Evolutionary conservation across 2,888 invertebrate species (phyloP), one percentile per base, ranked within the genome.

Genomic region (Myopa tessellatipennis): DNA sequence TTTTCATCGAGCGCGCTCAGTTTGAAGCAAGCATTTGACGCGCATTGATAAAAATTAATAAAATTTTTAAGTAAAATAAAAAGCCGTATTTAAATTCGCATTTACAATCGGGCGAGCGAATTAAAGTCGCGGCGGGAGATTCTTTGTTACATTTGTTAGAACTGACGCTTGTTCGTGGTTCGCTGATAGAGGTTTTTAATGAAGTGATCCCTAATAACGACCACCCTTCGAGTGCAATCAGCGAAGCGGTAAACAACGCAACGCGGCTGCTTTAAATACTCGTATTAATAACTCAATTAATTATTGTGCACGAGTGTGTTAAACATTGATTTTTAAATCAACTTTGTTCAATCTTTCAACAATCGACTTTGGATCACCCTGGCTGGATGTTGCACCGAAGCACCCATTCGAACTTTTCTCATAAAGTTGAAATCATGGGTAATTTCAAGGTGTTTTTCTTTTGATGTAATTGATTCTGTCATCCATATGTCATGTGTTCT

Each of bases 361-460:
- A 6, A 14, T n/a, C 55, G 16, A 55, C 10, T 16, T 55, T 55
- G n/a, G 55, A n/a, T 14, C 55, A 61, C 4, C 34, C 65, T 65
- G 55, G 10, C 65, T 65, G 55, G 10, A 68, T 69, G 38, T 34
- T 68, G 68, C 52, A 68, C 10, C 50, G 60, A 68, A 10, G n/a
- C 67, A 74, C 69, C 73, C 60, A 74, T 73, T 77, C 63, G 67
- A 76, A 69, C 61, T 69, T 69, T 69, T 76, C 61, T n/a, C 60
- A 40, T n/a, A 77, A 73, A 77, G 73, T 73, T 68, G 69, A 45
- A 73, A 18, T 68, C 45, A 77, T 77, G 77, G 77, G 77, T 77
- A 77, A 77, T 34, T 77, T 67, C 10, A 73, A 67, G 73, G 70
- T 68, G 73, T 77, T 60, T n/a, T 75, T 77, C 63, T 73, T 26